Percentiles rank a stretch among this genome's conserved stretches.
Evolutionary conservation across 2,797 vertebrate genomes (phyloP).

Genomic region (Astyanax mexicanus): DNA sequence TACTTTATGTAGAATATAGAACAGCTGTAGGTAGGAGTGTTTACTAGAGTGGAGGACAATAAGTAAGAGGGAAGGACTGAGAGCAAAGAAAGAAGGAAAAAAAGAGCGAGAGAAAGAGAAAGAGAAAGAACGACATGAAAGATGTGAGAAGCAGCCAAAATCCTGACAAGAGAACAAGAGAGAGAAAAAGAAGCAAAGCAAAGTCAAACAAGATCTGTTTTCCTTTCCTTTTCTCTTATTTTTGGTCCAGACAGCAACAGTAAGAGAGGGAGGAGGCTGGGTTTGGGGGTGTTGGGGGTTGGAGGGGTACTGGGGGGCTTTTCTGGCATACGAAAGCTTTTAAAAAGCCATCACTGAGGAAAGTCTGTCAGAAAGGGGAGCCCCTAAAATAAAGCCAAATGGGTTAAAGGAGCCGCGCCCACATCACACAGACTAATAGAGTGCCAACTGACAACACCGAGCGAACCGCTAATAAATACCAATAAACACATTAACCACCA

Average conservation of each 20-base stretch:
- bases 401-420: slow-evolving; percentile 60
- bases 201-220: slow-evolving; percentile 31
- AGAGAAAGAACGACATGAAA: background rate
- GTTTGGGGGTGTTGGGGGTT: background rate
- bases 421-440: slow-evolving; percentile 66
- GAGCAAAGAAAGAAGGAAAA: background rate
- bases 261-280: background rate
- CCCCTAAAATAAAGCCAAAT: slow-evolving; percentile 65
- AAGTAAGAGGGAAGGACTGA: background rate
- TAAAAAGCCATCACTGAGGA: slow-evolving; percentile 48
- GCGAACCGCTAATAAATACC: slow-evolving; percentile 62
- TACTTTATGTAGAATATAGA: too few species aligned
- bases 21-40: too few species aligned
- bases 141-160: slow-evolving; percentile 7
- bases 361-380: slow-evolving; percentile 32
- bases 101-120: background rate
- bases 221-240: slow-evolving; percentile 23
- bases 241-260: slow-evolving; percentile 30
- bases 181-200: slow-evolving; percentile 17
- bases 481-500: slow-evolving; percentile 72
- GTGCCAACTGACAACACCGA: slow-evolving; percentile 49
- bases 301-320: background rate
- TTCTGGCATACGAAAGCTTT: slow-evolving; percentile 56
- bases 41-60: too few species aligned
- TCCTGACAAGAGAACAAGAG: slow-evolving; percentile 12